Evolutionary conservation across 1,140 invertebrate genomes (phyloP).

Genomic region (Drosophila burlai): DNA sequence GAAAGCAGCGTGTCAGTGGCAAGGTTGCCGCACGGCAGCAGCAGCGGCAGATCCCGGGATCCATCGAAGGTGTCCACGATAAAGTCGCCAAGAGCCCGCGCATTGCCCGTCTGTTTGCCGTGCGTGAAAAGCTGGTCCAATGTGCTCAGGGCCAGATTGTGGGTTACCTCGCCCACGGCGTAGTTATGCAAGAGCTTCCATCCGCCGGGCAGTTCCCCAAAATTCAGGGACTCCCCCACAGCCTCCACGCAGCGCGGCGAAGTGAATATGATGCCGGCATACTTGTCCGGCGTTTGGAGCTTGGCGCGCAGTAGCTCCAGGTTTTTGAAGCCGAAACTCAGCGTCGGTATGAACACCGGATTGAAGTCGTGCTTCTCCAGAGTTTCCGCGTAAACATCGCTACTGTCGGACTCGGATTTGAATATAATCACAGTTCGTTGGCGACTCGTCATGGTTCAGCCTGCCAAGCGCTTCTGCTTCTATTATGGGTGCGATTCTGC

Average conservation of each 20-base stretch:
- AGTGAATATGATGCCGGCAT: slow-evolving; percentile 86
- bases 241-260: slow-evolving; percentile 86
- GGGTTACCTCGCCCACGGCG: slow-evolving; percentile 86
- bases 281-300: slow-evolving; percentile 82
- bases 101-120: slow-evolving; percentile 86
- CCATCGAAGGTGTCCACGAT: slow-evolving; percentile 86
- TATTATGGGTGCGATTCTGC: not conserved
- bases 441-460: slow-evolving; percentile 59
- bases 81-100: slow-evolving; percentile 85
- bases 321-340: slow-evolving; percentile 86
- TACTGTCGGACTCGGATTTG: slow-evolving; percentile 86
- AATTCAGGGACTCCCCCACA: slow-evolving; percentile 84
- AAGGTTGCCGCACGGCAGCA: slow-evolving; percentile 87
- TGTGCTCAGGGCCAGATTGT: slow-evolving; percentile 84
- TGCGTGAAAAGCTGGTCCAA: slow-evolving; percentile 86
- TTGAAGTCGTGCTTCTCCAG: slow-evolving; percentile 85
- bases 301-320: slow-evolving; percentile 82
- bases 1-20: slow-evolving; percentile 86
- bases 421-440: slow-evolving; percentile 86
- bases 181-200: slow-evolving; percentile 86
- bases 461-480: not conserved
- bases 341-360: slow-evolving; percentile 86
- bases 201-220: slow-evolving; percentile 82
- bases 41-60: slow-evolving; percentile 78
- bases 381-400: slow-evolving; percentile 86